Evolutionary conservation across 2,888 invertebrate genomes (phyloP).

Genomic region (Drosophila prostipennis): DNA sequence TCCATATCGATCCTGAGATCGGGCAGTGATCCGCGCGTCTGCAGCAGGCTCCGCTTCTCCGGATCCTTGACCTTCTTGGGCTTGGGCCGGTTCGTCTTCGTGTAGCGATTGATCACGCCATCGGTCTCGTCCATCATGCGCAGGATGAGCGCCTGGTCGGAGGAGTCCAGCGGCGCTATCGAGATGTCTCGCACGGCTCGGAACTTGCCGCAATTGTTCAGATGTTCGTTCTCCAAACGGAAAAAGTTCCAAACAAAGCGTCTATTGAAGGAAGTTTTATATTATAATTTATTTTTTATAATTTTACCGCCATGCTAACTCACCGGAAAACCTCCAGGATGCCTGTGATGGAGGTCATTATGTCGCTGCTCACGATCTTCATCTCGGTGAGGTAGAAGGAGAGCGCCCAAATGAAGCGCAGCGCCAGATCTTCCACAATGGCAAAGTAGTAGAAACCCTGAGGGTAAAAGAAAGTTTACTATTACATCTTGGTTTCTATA

Average conservation of each 20-base stretch:
- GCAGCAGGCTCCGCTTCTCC: conserved; percentile 86
- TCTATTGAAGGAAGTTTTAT: conserved; percentile 83
- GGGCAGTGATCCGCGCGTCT: conserved; percentile 82
- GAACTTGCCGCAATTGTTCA: conserved; percentile 99
- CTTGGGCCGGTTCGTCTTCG: conserved; percentile 87
- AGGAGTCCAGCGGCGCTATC: conserved; percentile 96
- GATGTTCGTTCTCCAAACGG: conserved; percentile 99
- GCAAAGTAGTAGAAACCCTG: conserved; percentile 96
- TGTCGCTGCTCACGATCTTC: conserved; percentile 89
- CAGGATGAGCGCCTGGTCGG: conserved; percentile 94
- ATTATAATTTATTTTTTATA: background rate
- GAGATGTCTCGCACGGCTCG: conserved; percentile 99
- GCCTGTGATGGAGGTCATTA: conserved; percentile 93
- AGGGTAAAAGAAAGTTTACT: too few relatives aligned
- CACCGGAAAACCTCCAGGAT: conserved; percentile 95
- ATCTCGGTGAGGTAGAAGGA: conserved; percentile 94
- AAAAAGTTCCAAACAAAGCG: conserved; percentile 99
- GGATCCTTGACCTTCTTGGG: conserved; percentile 87
- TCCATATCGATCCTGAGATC: conserved; percentile 82
- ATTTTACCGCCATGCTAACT: conserved; percentile 32
- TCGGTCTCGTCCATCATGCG: conserved; percentile 98
- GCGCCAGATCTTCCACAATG: conserved; percentile 95
- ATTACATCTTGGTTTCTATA: too few relatives aligned
- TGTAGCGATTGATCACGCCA: conserved; percentile 91
- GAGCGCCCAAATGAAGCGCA: conserved; percentile 97